These are phyloP conservation scores for Caloenas nicobarica DNA, from an alignment of 2,113 vertebrate species.

Conservation along the genomic window DNA sequence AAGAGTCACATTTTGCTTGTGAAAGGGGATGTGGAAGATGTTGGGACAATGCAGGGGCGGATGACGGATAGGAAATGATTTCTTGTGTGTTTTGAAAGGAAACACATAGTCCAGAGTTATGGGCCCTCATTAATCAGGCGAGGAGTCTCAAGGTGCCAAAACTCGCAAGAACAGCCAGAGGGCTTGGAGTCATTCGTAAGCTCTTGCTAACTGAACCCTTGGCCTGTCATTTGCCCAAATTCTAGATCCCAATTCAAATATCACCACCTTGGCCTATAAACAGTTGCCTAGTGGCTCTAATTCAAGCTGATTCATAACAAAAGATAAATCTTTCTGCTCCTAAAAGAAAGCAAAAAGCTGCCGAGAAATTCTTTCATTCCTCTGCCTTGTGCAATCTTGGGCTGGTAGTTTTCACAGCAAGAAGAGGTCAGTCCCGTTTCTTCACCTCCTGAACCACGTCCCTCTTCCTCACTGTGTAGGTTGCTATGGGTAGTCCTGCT, in stretches of 20 bases:
- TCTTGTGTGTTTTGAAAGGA: constrained; percentile 5
- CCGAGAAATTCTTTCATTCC: background rate
- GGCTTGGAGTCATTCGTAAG: background rate
- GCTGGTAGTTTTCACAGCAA: background rate
- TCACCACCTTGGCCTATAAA: background rate
- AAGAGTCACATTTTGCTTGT: constrained; percentile 1
- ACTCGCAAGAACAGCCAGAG: background rate
- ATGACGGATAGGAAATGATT: background rate
- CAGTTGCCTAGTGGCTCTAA: background rate
- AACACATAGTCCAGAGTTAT: constrained; percentile 33
- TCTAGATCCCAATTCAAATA: constrained; percentile 10
- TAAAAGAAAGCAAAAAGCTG: constrained; percentile 5
- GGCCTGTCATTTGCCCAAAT: background rate
- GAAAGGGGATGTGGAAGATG: constrained; percentile 4
- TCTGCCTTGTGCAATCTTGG: background rate
- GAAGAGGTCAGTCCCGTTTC: background rate
- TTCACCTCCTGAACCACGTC: background rate
- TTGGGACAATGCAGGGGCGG: background rate
- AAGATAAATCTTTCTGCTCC: constrained; percentile 38
- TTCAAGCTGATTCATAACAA: constrained; percentile 16
- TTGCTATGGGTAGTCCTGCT: background rate
- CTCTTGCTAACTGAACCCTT: background rate
- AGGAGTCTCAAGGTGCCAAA: background rate
- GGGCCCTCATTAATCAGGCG: constrained; percentile 36
- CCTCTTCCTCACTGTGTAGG: background rate